Conservation (phyloP, 1,140 invertebrate genomes). For the Antheraea pernyi region DNA sequence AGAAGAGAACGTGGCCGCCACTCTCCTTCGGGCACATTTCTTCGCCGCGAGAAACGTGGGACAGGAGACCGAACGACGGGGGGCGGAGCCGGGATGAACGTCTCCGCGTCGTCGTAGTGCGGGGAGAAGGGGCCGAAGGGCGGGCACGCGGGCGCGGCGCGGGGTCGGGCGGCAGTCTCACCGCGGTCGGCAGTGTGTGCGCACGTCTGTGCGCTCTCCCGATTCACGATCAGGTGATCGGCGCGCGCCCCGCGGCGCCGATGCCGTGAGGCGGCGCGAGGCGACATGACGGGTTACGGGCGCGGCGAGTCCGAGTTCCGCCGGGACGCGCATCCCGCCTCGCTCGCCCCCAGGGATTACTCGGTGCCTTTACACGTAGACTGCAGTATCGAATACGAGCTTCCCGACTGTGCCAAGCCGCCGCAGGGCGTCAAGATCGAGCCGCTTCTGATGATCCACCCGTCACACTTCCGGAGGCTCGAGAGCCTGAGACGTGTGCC, state of each 20-base stretch:
- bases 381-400: slow-evolving; percentile 90
- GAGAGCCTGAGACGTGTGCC: slow-evolving; percentile 82
- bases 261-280: slow-evolving; percentile 68
- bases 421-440: slow-evolving; percentile 85
- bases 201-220: slow-evolving; percentile 51
- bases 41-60: background rate
- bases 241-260: slow-evolving; percentile 60
- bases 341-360: slow-evolving; percentile 83
- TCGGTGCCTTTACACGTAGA: slow-evolving; percentile 88
- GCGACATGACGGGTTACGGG: slow-evolving; percentile 73
- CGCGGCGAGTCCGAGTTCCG: slow-evolving; percentile 65
- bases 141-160: slow-evolving; percentile 21
- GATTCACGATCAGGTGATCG: slow-evolving; percentile 63
- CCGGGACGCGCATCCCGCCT: slow-evolving; percentile 47
- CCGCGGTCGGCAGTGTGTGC: slow-evolving; percentile 50
- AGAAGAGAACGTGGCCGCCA: background rate
- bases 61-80: slow-evolving; percentile 9
- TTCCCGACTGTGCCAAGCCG: slow-evolving; percentile 89
- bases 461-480: slow-evolving; percentile 90
- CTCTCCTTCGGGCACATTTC: background rate
- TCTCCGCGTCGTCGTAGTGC: slow-evolving; percentile 8
- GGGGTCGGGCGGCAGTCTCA: slow-evolving; percentile 43
- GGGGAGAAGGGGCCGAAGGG: background rate
- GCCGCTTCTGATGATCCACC: slow-evolving; percentile 90
- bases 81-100: slow-evolving; percentile 18